phyloP scores from a whole-genome alignment of 2,113 vertebrate species.

The Trematomus loennbergii region DNA sequence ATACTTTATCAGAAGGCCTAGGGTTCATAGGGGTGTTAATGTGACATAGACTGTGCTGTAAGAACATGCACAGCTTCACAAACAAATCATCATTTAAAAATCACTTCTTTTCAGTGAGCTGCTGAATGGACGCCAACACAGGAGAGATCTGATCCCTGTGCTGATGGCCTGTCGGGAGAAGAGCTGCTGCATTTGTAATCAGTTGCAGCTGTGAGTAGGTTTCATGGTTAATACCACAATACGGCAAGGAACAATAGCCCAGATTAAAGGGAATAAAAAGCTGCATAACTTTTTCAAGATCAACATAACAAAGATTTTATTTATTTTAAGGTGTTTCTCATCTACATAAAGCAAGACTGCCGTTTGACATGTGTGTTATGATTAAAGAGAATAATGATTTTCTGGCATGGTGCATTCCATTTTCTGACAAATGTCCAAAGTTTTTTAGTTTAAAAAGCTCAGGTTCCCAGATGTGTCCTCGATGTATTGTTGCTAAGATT shows the following conservation, averaged over 20 bases:
- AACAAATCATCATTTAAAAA: constrained; percentile 40
- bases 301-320: constrained; percentile 33
- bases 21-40: background rate
- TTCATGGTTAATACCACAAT: constrained; percentile 31
- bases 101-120: constrained; percentile 21
- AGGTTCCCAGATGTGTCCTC: constrained; percentile 6
- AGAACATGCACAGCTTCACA: constrained; percentile 21
- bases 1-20: background rate
- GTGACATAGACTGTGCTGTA: constrained; percentile 17
- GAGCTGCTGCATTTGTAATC: constrained; percentile 43
- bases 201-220: constrained; percentile 40
- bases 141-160: constrained; percentile 37
- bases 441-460: constrained; percentile 20
- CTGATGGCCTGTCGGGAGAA: constrained; percentile 44
- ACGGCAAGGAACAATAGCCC: constrained; percentile 41
- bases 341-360: constrained; percentile 41
- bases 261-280: constrained; percentile 29
- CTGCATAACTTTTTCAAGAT: constrained; percentile 32
- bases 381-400: constrained; percentile 39
- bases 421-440: constrained; percentile 33
- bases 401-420: constrained; percentile 19
- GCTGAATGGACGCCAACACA: constrained; percentile 35
- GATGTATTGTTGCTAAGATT: background rate
- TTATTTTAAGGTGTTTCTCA: constrained; percentile 28
- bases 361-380: constrained; percentile 19